Conservation (phyloP, 2,113 vertebrate genomes). For the Aegithalos caudatus region DNA sequence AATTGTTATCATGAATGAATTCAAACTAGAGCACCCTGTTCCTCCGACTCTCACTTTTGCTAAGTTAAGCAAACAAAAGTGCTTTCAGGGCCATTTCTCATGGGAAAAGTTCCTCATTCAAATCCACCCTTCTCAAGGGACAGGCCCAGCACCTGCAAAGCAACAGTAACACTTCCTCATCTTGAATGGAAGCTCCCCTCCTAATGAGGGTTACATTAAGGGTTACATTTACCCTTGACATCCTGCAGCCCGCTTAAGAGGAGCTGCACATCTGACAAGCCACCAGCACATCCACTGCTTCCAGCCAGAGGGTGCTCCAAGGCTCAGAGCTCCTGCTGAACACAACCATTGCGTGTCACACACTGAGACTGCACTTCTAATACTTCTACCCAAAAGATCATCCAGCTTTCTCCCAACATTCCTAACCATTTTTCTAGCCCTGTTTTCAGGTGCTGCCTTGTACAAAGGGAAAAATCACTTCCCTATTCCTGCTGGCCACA, state of each 20-base stretch:
- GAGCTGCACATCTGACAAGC: not conserved
- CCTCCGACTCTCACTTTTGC: not conserved
- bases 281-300: not conserved
- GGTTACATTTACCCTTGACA: not conserved
- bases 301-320: not conserved
- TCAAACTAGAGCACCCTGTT: not conserved
- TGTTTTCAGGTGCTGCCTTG: not conserved
- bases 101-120: not conserved
- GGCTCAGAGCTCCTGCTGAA: not conserved
- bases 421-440: not conserved
- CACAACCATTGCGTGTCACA: rapidly evolving
- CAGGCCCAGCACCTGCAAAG: not conserved
- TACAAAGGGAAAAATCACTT: not conserved
- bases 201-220: too few species aligned
- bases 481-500: not conserved
- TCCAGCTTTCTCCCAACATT: not conserved
- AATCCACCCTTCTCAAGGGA: not conserved
- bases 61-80: not conserved
- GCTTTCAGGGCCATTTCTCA: not conserved
- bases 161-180: rapidly evolving
- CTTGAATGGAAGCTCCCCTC: not conserved
- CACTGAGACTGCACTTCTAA: rapidly evolving
- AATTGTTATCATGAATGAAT: not conserved
- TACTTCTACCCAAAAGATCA: not conserved
- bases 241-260: not conserved